Conservation (phyloP, 2,888 invertebrate species). For the Teleogryllus oceanicus region DNA sequence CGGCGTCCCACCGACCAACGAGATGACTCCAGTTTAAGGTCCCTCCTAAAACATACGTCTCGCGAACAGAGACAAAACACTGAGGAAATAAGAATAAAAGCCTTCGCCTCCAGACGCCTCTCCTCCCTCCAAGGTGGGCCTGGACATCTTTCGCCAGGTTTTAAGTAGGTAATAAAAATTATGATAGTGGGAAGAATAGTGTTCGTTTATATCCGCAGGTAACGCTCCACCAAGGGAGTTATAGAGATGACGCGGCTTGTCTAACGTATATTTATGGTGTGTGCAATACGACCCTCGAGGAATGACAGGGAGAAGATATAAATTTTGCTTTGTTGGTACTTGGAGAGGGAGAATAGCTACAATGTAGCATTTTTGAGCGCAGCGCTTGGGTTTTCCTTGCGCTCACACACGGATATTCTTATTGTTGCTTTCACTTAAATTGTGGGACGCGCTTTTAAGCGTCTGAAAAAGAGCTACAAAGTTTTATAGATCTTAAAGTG, state of each 20-base stretch:
- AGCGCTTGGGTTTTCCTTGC: too few species aligned
- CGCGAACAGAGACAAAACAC: background rate
- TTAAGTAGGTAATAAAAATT: conserved; percentile 18
- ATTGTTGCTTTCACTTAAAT: background rate
- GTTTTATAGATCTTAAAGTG: background rate
- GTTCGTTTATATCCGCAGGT: background rate
- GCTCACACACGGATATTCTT: too few species aligned
- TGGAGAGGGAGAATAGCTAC: conserved; percentile 4
- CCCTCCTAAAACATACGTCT: background rate
- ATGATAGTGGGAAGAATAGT: conserved; percentile 4
- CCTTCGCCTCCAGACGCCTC: too few species aligned
- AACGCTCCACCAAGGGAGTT: background rate
- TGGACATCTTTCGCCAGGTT: background rate
- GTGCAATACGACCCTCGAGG: conserved; percentile 2
- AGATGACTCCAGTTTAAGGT: background rate
- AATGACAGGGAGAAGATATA: background rate
- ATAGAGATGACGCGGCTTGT: background rate
- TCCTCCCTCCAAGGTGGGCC: background rate
- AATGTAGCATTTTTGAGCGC: background rate
- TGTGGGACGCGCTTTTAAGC: background rate
- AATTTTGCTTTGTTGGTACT: conserved; percentile 6
- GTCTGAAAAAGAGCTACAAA: background rate
- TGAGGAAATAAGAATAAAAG: background rate
- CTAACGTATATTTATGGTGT: conserved; percentile 6
- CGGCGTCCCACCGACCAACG: too few species aligned